A percentile compares a stretch with the other conserved stretches of the same genome.
These are phyloP conservation scores for Anser cygnoides DNA, from an alignment of 2,113 vertebrate genomes.

Conservation along the genomic window DNA sequence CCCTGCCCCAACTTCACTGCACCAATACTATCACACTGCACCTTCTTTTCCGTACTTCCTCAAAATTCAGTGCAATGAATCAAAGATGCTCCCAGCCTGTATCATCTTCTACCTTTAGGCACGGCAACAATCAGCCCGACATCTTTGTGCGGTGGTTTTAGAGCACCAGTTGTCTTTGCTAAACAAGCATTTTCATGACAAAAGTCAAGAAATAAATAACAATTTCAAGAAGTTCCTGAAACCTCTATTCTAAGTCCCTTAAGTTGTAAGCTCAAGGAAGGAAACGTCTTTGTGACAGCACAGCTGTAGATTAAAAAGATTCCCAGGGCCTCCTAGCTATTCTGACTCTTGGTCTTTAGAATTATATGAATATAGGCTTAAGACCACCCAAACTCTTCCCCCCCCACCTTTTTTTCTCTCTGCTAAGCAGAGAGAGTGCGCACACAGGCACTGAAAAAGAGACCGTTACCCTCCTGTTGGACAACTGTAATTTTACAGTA, in stretches of 20 bases:
- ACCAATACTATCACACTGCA: background rate
- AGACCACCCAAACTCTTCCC: conserved; percentile 42
- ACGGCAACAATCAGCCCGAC: background rate
- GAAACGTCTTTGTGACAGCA: conserved; percentile 24
- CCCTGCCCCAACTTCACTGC: background rate
- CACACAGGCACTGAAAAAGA: background rate
- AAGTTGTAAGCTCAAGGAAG: conserved; percentile 48
- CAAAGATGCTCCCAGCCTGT: background rate
- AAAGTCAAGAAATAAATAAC: conserved; percentile 60
- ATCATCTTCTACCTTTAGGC: background rate
- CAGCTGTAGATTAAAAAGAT: conserved; percentile 54
- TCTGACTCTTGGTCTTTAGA: conserved; percentile 43
- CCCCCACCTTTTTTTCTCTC: no score
- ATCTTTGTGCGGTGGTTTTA: background rate
- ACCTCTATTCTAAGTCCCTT: conserved; percentile 51
- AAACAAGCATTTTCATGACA: conserved; percentile 34
- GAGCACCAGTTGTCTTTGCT: background rate
- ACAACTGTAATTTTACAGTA: conserved; percentile 57
- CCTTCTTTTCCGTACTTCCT: conserved; percentile 10
- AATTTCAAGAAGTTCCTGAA: conserved; percentile 36
- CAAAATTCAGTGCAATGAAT: background rate
- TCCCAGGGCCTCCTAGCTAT: conserved; percentile 27
- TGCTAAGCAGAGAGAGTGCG: background rate
- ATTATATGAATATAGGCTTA: conserved; percentile 56
- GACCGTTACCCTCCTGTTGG: background rate